phyloP scores from a whole-genome alignment of 2,888 invertebrate genomes.

The Drosophila percnosoma region DNA sequence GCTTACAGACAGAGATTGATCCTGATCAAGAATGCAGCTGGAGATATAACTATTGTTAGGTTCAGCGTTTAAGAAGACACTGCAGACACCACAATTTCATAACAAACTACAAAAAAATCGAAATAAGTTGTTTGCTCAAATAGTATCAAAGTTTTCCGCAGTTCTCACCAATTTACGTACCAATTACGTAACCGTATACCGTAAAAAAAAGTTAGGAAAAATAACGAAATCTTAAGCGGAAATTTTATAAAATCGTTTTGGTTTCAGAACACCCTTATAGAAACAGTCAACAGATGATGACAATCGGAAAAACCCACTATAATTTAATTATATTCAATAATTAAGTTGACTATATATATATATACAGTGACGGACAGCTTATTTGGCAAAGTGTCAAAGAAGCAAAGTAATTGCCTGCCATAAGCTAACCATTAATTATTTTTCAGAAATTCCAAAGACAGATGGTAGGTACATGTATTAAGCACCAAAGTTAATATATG shows the following conservation, averaged over 20 bases:
- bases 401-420: too few relatives aligned
- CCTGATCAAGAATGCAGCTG: not conserved
- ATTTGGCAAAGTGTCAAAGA: too few relatives aligned
- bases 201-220: not conserved
- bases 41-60: not conserved
- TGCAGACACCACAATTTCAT: not conserved
- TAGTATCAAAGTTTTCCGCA: not conserved
- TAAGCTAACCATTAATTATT: too few relatives aligned
- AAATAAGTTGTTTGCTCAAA: not conserved
- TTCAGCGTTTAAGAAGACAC: not conserved
- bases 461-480: too few relatives aligned
- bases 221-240: not conserved
- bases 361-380: too few relatives aligned
- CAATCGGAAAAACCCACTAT: not conserved
- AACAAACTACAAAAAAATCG: accelerated
- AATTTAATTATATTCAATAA: not conserved
- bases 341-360: not conserved
- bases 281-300: not conserved
- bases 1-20: not conserved
- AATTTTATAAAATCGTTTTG: not conserved
- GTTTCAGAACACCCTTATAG: not conserved
- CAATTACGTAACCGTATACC: not conserved
- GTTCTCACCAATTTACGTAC: too few relatives aligned
- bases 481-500: too few relatives aligned
- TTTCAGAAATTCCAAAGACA: too few relatives aligned